Base-by-base conservation (phyloP, 2,113 vertebrate genomes). In the Heptranchias perlo region DNA sequence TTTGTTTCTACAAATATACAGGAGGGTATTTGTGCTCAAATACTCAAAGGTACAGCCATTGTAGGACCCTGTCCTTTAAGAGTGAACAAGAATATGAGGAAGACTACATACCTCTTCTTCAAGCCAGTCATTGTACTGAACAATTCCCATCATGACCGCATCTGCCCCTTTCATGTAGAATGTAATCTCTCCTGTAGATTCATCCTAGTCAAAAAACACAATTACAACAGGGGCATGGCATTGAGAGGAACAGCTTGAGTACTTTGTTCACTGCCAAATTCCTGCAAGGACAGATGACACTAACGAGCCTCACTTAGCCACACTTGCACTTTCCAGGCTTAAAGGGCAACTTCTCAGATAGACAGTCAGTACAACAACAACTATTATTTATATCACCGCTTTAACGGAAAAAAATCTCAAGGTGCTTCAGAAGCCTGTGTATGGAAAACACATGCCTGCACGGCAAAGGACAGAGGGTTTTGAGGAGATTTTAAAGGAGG, bases 131-230 rank as follows among this genome's bases (percentile, higher is more conserved):
- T 99, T 99, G 96, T 99, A 99, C 96, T 99, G 99, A 96, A 99
- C 99, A 0, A 99, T 99, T 78, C 98, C 99, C 0, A 98, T 98
- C 99, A 99, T 99, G 96, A 99, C 98, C 21, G 99, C 98, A 0
- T 99, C 99, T 0, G 99, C 99, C 1, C 99, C 99, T 96, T 99
- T 99, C 98, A 99, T 99, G 97, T 99, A 99, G 97, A 99, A 99
- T 0, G 98, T 99, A 96, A 99, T 99, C 96, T 99, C 99, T 96
- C 99, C 99, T 0, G 98, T 98, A 0, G 99, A 98, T 87, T 99
- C 99, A 96, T 99, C 99, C 99, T 99, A 62, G 62, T 96, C 96
- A 65, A 82, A n/a, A 96, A 86, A 96, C 61, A 95, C 94, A 95
- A 95, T 69, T 49, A 69, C 21, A 69, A 49, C 16, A 14, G 7